Percentiles rank a stretch among this genome's conserved stretches.
Conservation (phyloP, 2,888 invertebrate species). For the Icerya purchasi region DNA sequence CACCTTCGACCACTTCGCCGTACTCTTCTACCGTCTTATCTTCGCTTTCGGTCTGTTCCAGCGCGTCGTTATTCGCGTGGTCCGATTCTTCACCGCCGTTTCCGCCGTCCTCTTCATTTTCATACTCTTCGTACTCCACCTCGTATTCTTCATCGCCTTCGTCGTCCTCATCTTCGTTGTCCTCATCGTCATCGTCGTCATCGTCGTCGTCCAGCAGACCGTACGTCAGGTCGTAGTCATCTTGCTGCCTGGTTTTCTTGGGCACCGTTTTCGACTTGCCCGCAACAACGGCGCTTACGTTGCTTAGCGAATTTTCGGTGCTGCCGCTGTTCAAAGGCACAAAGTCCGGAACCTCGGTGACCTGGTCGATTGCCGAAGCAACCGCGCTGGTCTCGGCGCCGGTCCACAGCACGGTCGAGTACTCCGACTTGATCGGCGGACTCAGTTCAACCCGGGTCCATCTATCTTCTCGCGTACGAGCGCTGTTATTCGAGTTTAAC, state of each 20-base stretch:
- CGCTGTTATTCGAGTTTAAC: neutral
- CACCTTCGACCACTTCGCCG: neutral
- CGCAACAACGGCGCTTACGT: neutral
- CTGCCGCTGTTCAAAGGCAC: neutral
- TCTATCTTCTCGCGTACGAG: neutral
- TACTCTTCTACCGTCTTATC: neutral
- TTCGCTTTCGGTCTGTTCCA: slow-evolving; percentile 14
- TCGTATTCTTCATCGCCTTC: slow-evolving; percentile 16
- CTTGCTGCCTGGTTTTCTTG: slow-evolving; percentile 3
- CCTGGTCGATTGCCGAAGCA: neutral
- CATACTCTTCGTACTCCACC: slow-evolving; percentile 7
- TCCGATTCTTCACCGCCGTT: slow-evolving; percentile 16
- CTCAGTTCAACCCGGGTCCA: slow-evolving; percentile 7
- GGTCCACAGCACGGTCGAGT: neutral
- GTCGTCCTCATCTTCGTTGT: slow-evolving; percentile 18
- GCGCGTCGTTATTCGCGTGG: slow-evolving; percentile 15
- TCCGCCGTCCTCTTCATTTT: slow-evolving; percentile 14
- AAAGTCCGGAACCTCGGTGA: neutral
- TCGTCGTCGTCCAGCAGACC: slow-evolving; percentile 14
- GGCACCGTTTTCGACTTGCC: neutral
- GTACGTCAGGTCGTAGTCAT: slow-evolving; percentile 5
- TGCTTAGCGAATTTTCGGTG: neutral
- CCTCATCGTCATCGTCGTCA: slow-evolving; percentile 22
- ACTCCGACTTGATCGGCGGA: neutral
- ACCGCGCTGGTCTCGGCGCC: neutral